Evolutionary conservation across 2,797 vertebrate genomes (phyloP).

Genomic region (Tokudaia tokunoshimensis): DNA sequence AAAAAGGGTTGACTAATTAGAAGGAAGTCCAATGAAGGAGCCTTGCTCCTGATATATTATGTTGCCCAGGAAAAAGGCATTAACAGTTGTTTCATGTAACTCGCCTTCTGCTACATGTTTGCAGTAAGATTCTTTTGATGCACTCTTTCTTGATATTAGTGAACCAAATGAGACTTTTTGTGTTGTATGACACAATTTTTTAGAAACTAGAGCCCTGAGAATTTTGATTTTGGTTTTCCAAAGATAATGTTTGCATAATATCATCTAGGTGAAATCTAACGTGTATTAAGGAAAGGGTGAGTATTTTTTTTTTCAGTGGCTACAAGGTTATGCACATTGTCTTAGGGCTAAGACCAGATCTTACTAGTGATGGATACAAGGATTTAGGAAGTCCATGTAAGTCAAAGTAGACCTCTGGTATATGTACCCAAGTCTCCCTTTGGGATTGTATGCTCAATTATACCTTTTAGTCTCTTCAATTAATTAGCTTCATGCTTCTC

Average conservation of each 20-base stretch:
- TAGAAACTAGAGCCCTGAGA: background rate
- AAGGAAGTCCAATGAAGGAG: conserved; percentile 16
- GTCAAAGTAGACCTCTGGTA: background rate
- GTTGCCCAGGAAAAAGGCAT: background rate
- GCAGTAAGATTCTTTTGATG: conserved; percentile 13
- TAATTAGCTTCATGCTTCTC: conserved; percentile 19
- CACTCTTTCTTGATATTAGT: background rate
- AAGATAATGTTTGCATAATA: conserved; percentile 6
- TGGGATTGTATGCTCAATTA: background rate
- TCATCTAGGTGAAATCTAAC: conserved; percentile 37
- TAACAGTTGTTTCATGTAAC: conserved; percentile 12
- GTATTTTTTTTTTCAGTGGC: background rate
- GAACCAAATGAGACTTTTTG: background rate
- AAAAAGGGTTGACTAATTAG: conserved; percentile 15
- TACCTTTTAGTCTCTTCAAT: conserved; percentile 3
- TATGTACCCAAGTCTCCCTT: background rate
- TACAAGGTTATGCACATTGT: background rate
- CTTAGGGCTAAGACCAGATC: background rate
- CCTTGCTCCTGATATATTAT: background rate
- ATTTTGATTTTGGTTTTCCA: background rate
- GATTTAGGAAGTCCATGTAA: background rate
- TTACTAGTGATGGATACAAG: background rate
- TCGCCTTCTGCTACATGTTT: background rate
- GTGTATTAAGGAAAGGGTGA: background rate
- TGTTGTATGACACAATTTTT: background rate